Percentiles rank a stretch among this genome's conserved stretches.
Conservation (phyloP, 2,113 vertebrate species). For the Callopanchax toddi region DNA sequence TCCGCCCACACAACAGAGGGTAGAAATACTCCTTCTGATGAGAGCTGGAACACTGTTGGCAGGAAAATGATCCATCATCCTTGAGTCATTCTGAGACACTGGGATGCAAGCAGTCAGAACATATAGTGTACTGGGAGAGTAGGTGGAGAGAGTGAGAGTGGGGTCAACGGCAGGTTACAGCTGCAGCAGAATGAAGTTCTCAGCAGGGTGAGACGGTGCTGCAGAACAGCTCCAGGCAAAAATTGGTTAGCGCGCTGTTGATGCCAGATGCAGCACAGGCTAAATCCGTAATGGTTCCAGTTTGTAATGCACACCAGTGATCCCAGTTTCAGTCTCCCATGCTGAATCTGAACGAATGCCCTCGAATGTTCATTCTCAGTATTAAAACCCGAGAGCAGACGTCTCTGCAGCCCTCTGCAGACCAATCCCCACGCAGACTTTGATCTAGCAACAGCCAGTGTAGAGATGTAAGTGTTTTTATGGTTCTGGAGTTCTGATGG, state of each 20-base stretch:
- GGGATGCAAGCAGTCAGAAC: conserved; percentile 27
- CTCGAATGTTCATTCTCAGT: neutral
- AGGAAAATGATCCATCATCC: conserved; percentile 41
- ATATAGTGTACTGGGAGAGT: conserved; percentile 21
- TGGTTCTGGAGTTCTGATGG: too few relatives aligned
- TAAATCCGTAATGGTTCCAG: conserved; percentile 1
- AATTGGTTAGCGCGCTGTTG: conserved; percentile 16
- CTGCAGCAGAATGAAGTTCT: conserved; percentile 33
- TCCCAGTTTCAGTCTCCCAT: neutral
- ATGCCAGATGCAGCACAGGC: conserved; percentile 20
- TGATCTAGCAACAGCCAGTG: too few relatives aligned
- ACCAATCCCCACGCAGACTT: neutral
- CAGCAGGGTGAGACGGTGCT: conserved; percentile 6
- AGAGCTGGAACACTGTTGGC: conserved; percentile 33
- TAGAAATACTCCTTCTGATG: conserved; percentile 21
- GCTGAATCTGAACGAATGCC: neutral
- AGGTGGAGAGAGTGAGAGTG: conserved; percentile 18
- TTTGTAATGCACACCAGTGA: neutral
- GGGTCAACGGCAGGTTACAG: conserved; percentile 47
- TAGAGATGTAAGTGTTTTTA: too few relatives aligned
- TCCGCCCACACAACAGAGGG: conserved; percentile 32
- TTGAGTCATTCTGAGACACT: conserved; percentile 32
- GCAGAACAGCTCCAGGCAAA: conserved; percentile 25
- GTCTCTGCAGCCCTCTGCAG: neutral
- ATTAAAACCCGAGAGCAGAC: too few relatives aligned